Percentiles rank a stretch among this genome's conserved stretches.
These are phyloP conservation scores for Dendronephthya gigantea DNA, from an alignment of 64 coral and sea anemone species.

Conservation along the genomic window DNA sequence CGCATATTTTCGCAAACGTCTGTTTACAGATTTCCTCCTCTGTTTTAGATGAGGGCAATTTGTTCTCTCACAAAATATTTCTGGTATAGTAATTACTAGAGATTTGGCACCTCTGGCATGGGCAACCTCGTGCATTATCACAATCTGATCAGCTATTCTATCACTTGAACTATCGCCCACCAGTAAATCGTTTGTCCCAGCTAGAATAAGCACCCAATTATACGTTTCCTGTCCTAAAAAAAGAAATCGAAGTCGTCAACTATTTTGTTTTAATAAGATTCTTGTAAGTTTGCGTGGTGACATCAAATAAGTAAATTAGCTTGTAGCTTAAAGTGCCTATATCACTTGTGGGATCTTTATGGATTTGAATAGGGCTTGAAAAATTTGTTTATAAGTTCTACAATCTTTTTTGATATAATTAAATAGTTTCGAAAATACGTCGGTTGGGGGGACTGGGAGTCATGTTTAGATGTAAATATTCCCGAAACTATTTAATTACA, in stretches of 20 bases:
- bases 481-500: too few relatives aligned
- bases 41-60: constrained; percentile 28
- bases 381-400: too few relatives aligned
- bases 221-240: not conserved
- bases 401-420: too few relatives aligned
- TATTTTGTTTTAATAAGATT: too few relatives aligned
- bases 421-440: too few relatives aligned
- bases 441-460: too few relatives aligned
- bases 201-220: constrained; percentile 74
- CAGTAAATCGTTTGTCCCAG: constrained; percentile 82
- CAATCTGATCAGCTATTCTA: constrained; percentile 54
- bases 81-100: constrained; percentile 71
- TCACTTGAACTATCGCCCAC: constrained; percentile 29
- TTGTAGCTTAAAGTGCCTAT: too few relatives aligned
- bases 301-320: too few relatives aligned
- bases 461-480: too few relatives aligned
- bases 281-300: too few relatives aligned
- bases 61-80: constrained; percentile 56
- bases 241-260: not conserved
- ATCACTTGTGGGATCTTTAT: too few relatives aligned
- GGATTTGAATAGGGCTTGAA: too few relatives aligned
- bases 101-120: constrained; percentile 62
- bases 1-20: constrained; percentile 43
- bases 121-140: constrained; percentile 50
- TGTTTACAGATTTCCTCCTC: constrained; percentile 66